phyloP scores from a whole-genome alignment of 2,888 invertebrate species.

The Euphydryas editha region DNA sequence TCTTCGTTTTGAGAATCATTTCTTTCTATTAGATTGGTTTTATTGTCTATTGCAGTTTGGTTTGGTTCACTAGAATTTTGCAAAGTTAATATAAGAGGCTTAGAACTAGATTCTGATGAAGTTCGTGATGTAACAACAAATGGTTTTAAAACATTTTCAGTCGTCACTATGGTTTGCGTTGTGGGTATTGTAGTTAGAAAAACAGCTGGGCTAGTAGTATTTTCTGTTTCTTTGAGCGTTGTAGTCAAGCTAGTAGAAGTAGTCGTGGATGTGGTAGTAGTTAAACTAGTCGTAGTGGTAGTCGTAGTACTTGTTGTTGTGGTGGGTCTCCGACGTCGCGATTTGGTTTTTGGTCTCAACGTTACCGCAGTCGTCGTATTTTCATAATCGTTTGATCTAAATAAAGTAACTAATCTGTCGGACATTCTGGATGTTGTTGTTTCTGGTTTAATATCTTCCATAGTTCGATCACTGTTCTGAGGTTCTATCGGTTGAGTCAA shows the following conservation, averaged over 20 bases:
- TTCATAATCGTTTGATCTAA: conserved; percentile 58
- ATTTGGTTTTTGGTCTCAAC: conserved; percentile 62
- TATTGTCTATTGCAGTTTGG: conserved; percentile 50
- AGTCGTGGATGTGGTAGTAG: conserved; percentile 54
- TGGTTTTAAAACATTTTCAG: conserved; percentile 57
- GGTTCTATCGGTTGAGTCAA: conserved; percentile 56
- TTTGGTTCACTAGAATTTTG: conserved; percentile 49
- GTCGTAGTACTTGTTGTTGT: conserved; percentile 75
- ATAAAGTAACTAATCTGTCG: conserved; percentile 61
- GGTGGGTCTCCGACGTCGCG: conserved; percentile 71
- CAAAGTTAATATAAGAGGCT: conserved; percentile 53
- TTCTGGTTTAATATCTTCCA: conserved; percentile 49
- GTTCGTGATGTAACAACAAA: conserved; percentile 74
- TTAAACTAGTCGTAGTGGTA: conserved; percentile 73
- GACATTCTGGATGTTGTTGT: conserved; percentile 59
- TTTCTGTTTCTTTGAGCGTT: conserved; percentile 12
- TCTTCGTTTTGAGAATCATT: conserved; percentile 72
- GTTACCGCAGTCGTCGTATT: conserved; percentile 57
- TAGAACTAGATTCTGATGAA: conserved; percentile 70
- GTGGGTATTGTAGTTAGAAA: conserved; percentile 38
- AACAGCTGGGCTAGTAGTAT: conserved; percentile 34
- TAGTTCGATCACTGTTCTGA: conserved; percentile 57
- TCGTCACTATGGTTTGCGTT: conserved; percentile 46
- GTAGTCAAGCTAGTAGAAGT: conserved; percentile 45
- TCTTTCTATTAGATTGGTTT: conserved; percentile 52